Conservation (phyloP, 2,113 vertebrate species). For the Baryphthengus martii region DNA sequence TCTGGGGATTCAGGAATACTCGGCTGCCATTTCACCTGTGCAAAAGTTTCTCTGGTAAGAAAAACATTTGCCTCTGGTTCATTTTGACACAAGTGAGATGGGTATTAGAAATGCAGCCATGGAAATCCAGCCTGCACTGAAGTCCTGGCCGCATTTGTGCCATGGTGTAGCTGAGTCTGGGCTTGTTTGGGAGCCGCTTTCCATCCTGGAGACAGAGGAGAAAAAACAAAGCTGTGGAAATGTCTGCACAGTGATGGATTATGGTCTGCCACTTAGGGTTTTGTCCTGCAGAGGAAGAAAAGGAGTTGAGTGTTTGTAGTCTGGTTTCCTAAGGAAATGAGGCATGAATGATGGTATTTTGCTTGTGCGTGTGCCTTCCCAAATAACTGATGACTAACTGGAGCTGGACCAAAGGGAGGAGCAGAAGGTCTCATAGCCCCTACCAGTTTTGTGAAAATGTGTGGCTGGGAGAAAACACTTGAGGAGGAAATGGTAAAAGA, state of each 20-base stretch:
- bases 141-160: not conserved
- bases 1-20: not conserved
- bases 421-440: not conserved
- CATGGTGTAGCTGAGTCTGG: not conserved
- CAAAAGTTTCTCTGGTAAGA: slow-evolving; percentile 63
- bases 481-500: not conserved
- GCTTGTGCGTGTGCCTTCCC: not conserved
- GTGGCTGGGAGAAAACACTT: not conserved
- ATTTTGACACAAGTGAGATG: not conserved
- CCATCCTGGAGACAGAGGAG: not conserved
- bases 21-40: slow-evolving; percentile 66
- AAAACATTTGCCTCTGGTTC: not conserved
- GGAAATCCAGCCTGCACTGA: not conserved
- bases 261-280: not conserved
- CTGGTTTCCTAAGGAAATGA: slow-evolving; percentile 59
- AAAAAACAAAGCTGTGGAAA: not conserved
- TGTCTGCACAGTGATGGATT: not conserved
- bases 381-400: not conserved
- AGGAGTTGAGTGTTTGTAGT: slow-evolving; percentile 20
- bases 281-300: slow-evolving; percentile 30
- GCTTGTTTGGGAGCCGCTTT: not conserved
- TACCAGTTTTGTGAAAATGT: not conserved
- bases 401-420: not conserved
- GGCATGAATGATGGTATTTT: not conserved
- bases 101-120: not conserved